Percentiles rank a stretch among this genome's conserved stretches.
Conservation (phyloP, 2,888 invertebrate genomes). For the Xylota sylvarum region DNA sequence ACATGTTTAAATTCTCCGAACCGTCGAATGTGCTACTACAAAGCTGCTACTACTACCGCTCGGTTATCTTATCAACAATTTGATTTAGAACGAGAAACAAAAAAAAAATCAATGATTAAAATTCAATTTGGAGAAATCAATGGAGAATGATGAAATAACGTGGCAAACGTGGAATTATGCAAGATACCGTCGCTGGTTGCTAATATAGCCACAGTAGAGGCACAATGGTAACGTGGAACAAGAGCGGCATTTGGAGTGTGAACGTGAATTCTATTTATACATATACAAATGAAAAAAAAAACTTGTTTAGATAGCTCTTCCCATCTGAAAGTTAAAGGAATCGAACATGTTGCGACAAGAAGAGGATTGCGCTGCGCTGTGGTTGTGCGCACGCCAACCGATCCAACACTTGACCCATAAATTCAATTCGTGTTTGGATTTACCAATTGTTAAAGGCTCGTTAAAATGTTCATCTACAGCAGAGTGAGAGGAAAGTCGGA, state of each 20-base stretch:
- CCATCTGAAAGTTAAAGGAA: slow-evolving; percentile 12
- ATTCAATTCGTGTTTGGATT: slow-evolving; percentile 48
- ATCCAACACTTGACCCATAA: slow-evolving; percentile 50
- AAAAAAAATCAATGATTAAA: slow-evolving; percentile 43
- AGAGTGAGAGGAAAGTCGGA: background rate
- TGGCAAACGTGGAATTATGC: slow-evolving; percentile 63
- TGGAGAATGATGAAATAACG: slow-evolving; percentile 21
- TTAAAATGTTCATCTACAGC: slow-evolving; percentile 10
- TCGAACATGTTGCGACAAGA: slow-evolving; percentile 54
- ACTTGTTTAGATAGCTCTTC: slow-evolving; percentile 48
- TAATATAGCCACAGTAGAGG: slow-evolving; percentile 36
- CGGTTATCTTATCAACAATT: slow-evolving; percentile 55
- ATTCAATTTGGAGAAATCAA: slow-evolving; percentile 28
- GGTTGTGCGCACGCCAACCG: background rate
- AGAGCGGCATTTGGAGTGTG: slow-evolving; percentile 27
- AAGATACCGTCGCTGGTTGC: slow-evolving; percentile 25
- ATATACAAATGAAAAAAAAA: slow-evolving; percentile 11
- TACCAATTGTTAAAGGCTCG: slow-evolving; percentile 16
- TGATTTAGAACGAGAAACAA: background rate
- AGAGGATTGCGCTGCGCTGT: slow-evolving; percentile 14
- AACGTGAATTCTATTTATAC: slow-evolving; percentile 59
- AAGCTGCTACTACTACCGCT: background rate
- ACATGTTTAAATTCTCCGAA: slow-evolving; percentile 25
- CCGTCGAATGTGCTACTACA: slow-evolving; percentile 11
- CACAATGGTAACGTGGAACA: slow-evolving; percentile 46